phyloP scores from a whole-genome alignment of 2,113 vertebrate genomes.

The Cromileptes altivelis region DNA sequence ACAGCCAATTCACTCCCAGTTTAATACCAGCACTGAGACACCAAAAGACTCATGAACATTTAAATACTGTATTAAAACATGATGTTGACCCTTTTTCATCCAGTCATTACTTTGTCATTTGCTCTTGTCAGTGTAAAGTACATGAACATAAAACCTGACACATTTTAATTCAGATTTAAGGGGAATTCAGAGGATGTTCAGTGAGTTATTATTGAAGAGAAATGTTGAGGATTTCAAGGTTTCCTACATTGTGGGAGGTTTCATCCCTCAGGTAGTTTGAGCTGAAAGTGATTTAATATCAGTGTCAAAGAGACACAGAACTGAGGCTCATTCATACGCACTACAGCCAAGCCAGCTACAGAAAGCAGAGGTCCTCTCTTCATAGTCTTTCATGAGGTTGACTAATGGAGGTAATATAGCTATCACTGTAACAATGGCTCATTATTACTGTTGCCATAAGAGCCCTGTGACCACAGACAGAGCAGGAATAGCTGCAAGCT shows the following conservation, averaged over 20 bases:
- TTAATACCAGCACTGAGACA: constrained; percentile 10
- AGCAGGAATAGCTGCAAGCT: background rate
- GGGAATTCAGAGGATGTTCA: constrained; percentile 19
- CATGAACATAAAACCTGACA: constrained; percentile 19
- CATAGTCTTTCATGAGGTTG: constrained; percentile 13
- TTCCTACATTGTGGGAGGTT: constrained; percentile 43
- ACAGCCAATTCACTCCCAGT: constrained; percentile 33
- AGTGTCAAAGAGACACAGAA: constrained; percentile 61
- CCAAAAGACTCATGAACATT: constrained; percentile 16
- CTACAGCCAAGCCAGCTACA: constrained; percentile 29
- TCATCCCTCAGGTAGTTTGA: constrained; percentile 33
- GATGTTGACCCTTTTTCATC: constrained; percentile 22
- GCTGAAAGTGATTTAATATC: constrained; percentile 64
- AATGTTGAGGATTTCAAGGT: constrained; percentile 30
- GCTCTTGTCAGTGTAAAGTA: background rate
- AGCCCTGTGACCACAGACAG: constrained; percentile 19
- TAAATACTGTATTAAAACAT: constrained; percentile 14
- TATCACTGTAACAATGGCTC: constrained; percentile 44
- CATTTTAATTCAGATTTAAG: constrained; percentile 28
- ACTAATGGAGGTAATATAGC: constrained; percentile 47
- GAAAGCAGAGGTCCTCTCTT: constrained; percentile 17
- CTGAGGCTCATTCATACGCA: constrained; percentile 52
- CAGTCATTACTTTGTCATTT: constrained; percentile 9
- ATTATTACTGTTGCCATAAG: constrained; percentile 42
- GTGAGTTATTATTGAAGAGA: constrained; percentile 19